Conservation (phyloP, 2,888 invertebrate genomes). For the Limnephilus auricula region DNA sequence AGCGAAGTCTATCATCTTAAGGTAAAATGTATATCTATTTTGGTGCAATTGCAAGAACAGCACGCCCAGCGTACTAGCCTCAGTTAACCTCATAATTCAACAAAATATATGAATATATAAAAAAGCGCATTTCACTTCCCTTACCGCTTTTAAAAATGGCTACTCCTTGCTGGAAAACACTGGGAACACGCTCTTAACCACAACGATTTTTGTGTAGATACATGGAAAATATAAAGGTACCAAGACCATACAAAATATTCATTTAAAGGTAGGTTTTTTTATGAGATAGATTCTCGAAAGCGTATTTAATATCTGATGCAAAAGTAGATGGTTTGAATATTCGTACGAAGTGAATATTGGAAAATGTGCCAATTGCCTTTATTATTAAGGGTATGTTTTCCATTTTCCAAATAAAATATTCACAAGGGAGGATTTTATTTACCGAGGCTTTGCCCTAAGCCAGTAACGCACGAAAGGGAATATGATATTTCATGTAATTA, state of each 20-base stretch:
- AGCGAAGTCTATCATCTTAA: no score
- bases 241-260: background rate
- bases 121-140: no score
- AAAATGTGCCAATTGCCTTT: background rate
- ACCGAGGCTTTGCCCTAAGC: constrained; percentile 19
- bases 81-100: no score
- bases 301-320: constrained; percentile 3
- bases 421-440: constrained; percentile 29
- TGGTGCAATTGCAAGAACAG: no score
- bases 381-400: constrained; percentile 14
- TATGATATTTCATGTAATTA: constrained; percentile 9
- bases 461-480: background rate
- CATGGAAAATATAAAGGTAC: no score
- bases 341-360: background rate
- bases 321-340: background rate
- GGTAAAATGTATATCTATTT: no score
- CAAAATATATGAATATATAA: no score
- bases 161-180: no score
- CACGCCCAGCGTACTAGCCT: no score
- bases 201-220: no score
- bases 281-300: background rate
- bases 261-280: background rate
- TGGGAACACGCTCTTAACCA: no score
- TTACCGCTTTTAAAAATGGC: no score
- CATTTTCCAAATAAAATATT: constrained; percentile 38